phyloP scores from a whole-genome alignment of 2,888 invertebrate species.

The Alviniconcha strummeri region DNA sequence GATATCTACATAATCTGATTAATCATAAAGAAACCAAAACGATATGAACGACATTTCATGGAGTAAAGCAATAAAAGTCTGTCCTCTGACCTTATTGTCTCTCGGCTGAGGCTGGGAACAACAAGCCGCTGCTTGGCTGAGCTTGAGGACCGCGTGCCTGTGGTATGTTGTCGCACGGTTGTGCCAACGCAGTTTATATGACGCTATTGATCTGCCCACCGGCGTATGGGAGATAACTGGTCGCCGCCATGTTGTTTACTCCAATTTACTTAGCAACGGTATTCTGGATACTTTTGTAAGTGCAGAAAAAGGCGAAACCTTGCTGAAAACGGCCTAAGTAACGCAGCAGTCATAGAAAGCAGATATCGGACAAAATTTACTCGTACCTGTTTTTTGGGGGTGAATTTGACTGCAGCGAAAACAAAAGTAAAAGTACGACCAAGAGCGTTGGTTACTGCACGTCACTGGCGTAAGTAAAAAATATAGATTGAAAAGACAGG shows the following conservation, averaged over 20 bases:
- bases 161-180: neutral
- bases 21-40: too few relatives aligned
- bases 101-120: neutral
- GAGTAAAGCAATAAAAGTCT: too few relatives aligned
- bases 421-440: too few relatives aligned
- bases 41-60: too few relatives aligned
- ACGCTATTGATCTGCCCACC: neutral
- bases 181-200: conserved; percentile 8
- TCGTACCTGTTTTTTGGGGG: neutral
- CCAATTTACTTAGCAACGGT: conserved; percentile 25
- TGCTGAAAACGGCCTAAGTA: neutral
- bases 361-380: neutral
- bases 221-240: conserved; percentile 20
- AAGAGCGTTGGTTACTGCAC: too few relatives aligned
- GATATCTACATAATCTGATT: too few relatives aligned
- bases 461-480: too few relatives aligned
- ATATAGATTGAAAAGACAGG: too few relatives aligned
- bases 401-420: neutral
- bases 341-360: neutral
- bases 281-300: conserved; percentile 4
- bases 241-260: conserved; percentile 34
- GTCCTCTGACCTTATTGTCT: neutral
- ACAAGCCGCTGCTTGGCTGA: neutral
- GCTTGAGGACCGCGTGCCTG: neutral
- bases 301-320: neutral